Evolutionary conservation across 2,888 invertebrate species (phyloP), one percentile per base, ranked within the genome.

Genomic region (Andrena bucephala): DNA sequence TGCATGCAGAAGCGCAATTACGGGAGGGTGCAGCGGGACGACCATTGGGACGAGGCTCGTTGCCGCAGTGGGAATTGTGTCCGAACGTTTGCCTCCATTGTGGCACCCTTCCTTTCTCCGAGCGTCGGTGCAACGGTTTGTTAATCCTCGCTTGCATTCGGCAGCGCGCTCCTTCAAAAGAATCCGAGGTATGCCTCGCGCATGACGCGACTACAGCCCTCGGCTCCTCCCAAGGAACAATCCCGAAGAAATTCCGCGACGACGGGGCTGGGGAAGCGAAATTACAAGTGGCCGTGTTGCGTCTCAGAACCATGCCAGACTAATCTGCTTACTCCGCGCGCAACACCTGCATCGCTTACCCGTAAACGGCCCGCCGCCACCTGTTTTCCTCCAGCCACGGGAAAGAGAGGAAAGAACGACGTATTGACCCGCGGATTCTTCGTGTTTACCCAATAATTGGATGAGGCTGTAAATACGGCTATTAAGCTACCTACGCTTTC

Each of bases 381-480:
- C 24, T 16, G 42, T 59, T 57, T 59, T 66, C 65, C 48, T 8
- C 10, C 42, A 13, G 6, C 10, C 48, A 8, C 24, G 10, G 31
- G 16, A 69, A 42, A 33, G 57, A 29, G 36, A 13, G 27, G 54
- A 29, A 33, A 27, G 33, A 77, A 65, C 73, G 60, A 84, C 76
- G 63, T 84, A 87, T 87, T 63, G 87, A 87, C 81, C 81, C 79
- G 85, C 76, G 76, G 81, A 87, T 87, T 85, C 81, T 48, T 85
- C 83, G 80, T 91, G 91, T 92, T 92, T 92, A 90, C 88, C 90
- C 87, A 91, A 92, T 92, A 92, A 92, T 93, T 92, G 92, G 92
- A 92, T 89, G 88, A 91, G 92, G 90, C 87, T 89, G 91, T 93
- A 92, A 93, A 92, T 90, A 89, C 89, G 88, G 87, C 89, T 88